A percentile compares a stretch with the other conserved stretches of the same genome.
phyloP scores from a whole-genome alignment of 92 coral and sea anemone genomes.

The Parazoanthus darwini region DNA sequence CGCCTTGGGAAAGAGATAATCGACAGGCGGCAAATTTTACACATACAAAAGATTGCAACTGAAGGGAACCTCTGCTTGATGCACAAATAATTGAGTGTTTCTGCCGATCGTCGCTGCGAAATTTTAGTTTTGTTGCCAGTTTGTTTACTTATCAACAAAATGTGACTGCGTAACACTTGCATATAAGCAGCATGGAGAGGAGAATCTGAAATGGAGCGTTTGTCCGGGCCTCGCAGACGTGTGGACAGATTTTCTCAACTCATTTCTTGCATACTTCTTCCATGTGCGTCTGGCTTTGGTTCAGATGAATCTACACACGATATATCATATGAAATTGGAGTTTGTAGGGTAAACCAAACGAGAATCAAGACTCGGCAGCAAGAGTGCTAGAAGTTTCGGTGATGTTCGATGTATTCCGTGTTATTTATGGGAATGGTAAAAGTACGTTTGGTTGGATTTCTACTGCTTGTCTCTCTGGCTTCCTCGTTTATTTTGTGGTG shows the following conservation, averaged over 20 bases:
- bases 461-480: slow-evolving; percentile 5
- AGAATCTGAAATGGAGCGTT: slow-evolving; percentile 4
- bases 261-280: slow-evolving; percentile 4
- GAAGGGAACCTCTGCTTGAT: neutral
- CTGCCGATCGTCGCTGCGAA: slow-evolving; percentile 1
- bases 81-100: slow-evolving; percentile 12
- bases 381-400: neutral
- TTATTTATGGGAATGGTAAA: slow-evolving; percentile 17
- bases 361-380: neutral
- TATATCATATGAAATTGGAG: neutral
- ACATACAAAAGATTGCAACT: slow-evolving; percentile 17
- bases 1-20: slow-evolving; percentile 22
- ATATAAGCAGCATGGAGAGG: neutral
- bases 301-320: slow-evolving; percentile 13
- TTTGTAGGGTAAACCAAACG: neutral
- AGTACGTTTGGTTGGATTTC: slow-evolving; percentile 13
- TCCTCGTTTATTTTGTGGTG: slow-evolving; percentile 33
- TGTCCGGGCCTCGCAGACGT: neutral
- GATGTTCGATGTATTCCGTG: neutral
- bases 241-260: slow-evolving; percentile 24
- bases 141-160: slow-evolving; percentile 18
- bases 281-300: slow-evolving; percentile 35
- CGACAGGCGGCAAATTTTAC: slow-evolving; percentile 17
- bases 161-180: slow-evolving; percentile 3
- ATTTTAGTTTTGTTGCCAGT: slow-evolving; percentile 4